Evolutionary conservation across 2,113 vertebrate genomes (phyloP).

Genomic region (Daboia siamensis): DNA sequence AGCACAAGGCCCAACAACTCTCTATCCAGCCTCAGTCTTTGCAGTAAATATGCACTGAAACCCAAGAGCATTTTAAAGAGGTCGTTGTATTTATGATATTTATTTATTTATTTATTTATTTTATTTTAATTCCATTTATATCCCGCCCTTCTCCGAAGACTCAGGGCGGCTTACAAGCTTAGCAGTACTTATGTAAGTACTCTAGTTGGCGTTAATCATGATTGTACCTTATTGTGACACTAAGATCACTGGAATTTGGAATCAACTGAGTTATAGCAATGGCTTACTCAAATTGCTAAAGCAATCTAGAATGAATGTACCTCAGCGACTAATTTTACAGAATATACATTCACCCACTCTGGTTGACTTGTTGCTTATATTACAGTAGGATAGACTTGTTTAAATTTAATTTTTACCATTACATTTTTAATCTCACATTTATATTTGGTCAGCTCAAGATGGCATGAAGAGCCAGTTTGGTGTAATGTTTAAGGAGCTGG

Average conservation of each 20-base stretch:
- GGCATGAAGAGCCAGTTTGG: background rate
- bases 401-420: background rate
- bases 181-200: no score
- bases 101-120: no score
- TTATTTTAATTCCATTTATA: no score
- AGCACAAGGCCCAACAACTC: no score
- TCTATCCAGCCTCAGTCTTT: no score
- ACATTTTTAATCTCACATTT: background rate
- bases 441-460: background rate
- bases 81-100: no score
- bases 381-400: background rate
- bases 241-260: background rate
- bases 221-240: background rate
- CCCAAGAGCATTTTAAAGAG: no score
- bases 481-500: no score
- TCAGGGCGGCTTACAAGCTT: no score
- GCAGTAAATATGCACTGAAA: no score
- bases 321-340: background rate
- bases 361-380: background rate
- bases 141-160: no score
- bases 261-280: background rate
- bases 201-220: background rate
- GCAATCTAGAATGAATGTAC: background rate
- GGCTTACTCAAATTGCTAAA: background rate
- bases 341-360: background rate